These are phyloP conservation scores for Hippopotamus amphibius DNA, from an alignment of 2,113 vertebrate genomes.

Conservation along the genomic window DNA sequence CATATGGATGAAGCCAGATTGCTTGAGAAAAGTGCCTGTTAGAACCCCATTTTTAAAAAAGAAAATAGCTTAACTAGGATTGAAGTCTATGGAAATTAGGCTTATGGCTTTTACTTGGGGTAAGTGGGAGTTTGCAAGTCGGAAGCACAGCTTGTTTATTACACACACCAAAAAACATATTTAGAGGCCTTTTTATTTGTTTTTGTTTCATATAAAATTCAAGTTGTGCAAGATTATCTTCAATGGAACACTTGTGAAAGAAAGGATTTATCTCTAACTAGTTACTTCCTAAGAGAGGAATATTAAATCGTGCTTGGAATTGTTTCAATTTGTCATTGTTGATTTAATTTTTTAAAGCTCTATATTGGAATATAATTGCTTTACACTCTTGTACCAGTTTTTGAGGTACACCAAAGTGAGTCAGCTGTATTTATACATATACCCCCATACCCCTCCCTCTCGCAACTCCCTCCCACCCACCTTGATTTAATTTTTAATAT, in stretches of 20 bases:
- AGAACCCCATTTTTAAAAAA: constrained; percentile 1
- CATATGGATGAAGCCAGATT: constrained; percentile 1
- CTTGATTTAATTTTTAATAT: background rate
- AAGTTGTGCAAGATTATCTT: background rate
- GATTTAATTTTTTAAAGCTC: background rate
- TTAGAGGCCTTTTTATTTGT: background rate
- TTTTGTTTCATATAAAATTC: constrained; percentile 17
- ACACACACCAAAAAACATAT: background rate
- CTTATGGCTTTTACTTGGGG: background rate
- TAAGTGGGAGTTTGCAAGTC: background rate
- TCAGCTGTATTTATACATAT: no score
- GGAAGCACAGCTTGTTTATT: background rate
- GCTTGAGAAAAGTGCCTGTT: background rate
- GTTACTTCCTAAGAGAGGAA: background rate
- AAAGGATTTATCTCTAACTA: background rate
- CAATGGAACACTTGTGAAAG: background rate
- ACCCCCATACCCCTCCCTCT: no score
- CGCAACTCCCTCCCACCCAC: no score
- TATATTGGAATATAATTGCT: no score
- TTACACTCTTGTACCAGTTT: no score
- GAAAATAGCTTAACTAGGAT: background rate
- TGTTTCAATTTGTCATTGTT: background rate
- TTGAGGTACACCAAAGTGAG: no score
- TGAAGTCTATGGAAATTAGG: background rate
- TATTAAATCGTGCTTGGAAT: background rate